These are phyloP conservation scores for Rhamphomyia laevipes DNA, from an alignment of 2,888 invertebrate species.

Conservation along the genomic window DNA sequence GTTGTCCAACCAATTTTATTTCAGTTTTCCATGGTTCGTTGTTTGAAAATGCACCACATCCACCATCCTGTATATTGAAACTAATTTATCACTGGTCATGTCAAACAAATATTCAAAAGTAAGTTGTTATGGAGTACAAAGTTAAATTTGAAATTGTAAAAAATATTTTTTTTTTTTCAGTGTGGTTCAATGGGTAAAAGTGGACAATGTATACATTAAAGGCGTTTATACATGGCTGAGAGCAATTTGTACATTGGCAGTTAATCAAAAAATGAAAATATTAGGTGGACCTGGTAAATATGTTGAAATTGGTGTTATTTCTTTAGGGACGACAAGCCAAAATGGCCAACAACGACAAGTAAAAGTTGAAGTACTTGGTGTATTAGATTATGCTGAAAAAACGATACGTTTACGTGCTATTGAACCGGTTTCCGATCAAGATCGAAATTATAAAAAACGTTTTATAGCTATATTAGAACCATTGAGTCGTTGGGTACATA, in stretches of 20 bases:
- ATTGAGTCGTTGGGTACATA: conserved; percentile 65
- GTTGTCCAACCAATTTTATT: conserved; percentile 72
- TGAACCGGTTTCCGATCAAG: conserved; percentile 67
- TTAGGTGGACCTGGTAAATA: conserved; percentile 61
- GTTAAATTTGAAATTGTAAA: no score
- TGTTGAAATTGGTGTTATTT: conserved; percentile 71
- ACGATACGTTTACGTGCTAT: conserved; percentile 67
- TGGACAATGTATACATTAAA: conserved; percentile 56
- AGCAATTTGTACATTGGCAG: conserved; percentile 65
- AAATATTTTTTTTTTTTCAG: no score
- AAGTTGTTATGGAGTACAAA: no score
- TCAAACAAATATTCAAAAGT: conserved; percentile 75
- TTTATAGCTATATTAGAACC: conserved; percentile 76
- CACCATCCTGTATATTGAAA: conserved; percentile 70
- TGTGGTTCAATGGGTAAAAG: conserved; percentile 79
- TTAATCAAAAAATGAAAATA: conserved; percentile 62
- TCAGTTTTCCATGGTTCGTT: conserved; percentile 80
- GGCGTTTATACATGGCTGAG: conserved; percentile 59
- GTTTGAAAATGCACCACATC: conserved; percentile 75
- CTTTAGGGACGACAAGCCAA: conserved; percentile 74
- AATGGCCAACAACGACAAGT: conserved; percentile 65
- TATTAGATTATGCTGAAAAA: conserved; percentile 62
- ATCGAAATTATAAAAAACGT: conserved; percentile 66
- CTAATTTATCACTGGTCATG: conserved; percentile 86
- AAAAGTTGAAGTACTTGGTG: conserved; percentile 78